Base-by-base conservation (phyloP, 2,113 vertebrate genomes). In the Cervus canadensis region DNA sequence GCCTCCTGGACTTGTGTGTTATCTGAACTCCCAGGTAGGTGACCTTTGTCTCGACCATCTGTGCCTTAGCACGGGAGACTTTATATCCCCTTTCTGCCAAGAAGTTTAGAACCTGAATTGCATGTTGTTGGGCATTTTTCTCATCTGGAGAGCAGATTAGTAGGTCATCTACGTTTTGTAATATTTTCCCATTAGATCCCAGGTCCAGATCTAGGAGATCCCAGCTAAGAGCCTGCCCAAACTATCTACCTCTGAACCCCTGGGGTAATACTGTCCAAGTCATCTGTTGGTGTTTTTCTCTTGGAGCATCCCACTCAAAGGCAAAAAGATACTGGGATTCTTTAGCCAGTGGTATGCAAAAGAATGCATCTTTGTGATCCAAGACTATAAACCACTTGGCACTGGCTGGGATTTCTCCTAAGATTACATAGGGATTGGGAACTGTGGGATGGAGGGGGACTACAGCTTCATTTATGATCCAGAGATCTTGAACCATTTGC, bases 81-180 rank as follows among this genome's bases (percentile, higher is more conserved):
- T 67, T 67, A 19, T 67, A n/a, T 19, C 33, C 62, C 16, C 33
- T n/a, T 4, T 67, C 62, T 67, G 62, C 62, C 62, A 67, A 67
- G 19, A 67, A 67, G 33, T 19, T n/a, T 67, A 67, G 62, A 19
- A n/a, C 62, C 62, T n/a, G 62, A 67, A n/a, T 10, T n/a, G 33
- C 7, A 19, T 67, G 16, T 67, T n/a, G 7, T 64, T 67, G 16
- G 33, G 16, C 16, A 67, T 5, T 67, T 67, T n/a, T 67, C 62
- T 67, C 33, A 67, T n/a, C 62, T n/a, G 16, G 33, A 67, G 62
- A 67, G 7, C 33, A n/a, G 62, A n/a, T 67, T 67, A n/a, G 33
- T 67, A 67, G 62, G 16, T 67, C 62, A n/a, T n/a, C 62, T 67
- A 67, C 0, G 0, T 67, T 19, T n/a, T 67, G 7, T 67, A n/a